Conservation (phyloP, 2,113 vertebrate genomes). For the Tetraodon nigroviridis region DNA sequence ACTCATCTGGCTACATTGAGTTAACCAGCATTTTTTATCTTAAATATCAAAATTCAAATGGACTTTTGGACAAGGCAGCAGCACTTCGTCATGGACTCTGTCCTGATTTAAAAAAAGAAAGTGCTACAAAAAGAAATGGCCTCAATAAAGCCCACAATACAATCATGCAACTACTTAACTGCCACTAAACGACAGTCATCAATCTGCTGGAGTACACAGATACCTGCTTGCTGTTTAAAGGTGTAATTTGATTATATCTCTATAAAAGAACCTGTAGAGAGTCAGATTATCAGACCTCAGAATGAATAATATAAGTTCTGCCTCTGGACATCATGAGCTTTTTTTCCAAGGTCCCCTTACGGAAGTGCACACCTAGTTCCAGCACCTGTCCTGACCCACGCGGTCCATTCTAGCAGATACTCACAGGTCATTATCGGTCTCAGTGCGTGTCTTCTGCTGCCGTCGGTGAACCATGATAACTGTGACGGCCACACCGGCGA, state of each 20-base stretch:
- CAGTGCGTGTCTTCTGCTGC: constrained; percentile 77
- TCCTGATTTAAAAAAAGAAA: constrained; percentile 51
- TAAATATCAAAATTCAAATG: neutral
- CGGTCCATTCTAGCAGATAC: constrained; percentile 65
- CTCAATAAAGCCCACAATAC: constrained; percentile 36
- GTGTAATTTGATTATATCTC: constrained; percentile 10
- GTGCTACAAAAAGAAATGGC: constrained; percentile 41
- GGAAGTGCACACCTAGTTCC: constrained; percentile 54
- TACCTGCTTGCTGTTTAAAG: constrained; percentile 11
- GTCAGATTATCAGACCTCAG: constrained; percentile 11
- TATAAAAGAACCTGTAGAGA: constrained; percentile 1
- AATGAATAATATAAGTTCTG: constrained; percentile 6
- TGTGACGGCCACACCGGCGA: constrained; percentile 75
- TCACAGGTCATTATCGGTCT: constrained; percentile 81
- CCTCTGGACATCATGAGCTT: constrained; percentile 13
- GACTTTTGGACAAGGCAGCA: constrained; percentile 7
- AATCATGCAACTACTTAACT: constrained; percentile 54
- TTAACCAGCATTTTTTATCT: neutral
- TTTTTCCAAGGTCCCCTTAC: constrained; percentile 32
- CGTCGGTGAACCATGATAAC: constrained; percentile 79
- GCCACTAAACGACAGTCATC: constrained; percentile 44
- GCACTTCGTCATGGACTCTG: constrained; percentile 46
- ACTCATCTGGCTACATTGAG: neutral
- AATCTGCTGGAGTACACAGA: constrained; percentile 27
- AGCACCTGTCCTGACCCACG: constrained; percentile 37